Evolutionary conservation across 2,113 vertebrate genomes (phyloP), one percentile per base, ranked within the genome.

Genomic region (Axis porcinus): DNA sequence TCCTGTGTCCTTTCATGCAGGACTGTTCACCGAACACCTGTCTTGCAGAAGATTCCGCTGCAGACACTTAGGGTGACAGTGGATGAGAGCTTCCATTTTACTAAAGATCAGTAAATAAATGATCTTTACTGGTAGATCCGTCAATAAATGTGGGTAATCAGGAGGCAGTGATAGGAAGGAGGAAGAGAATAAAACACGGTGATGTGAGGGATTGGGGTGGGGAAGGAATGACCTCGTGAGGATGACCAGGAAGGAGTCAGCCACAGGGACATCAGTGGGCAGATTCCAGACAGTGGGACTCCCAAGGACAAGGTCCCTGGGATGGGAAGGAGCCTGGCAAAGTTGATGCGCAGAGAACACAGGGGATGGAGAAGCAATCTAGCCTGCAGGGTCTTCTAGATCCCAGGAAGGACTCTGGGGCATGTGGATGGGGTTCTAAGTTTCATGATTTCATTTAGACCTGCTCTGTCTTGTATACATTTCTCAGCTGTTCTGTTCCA

Each of bases 271-370:
- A 27, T 30, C 33, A 52, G 0, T 10, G 21, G 21, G 54, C 17
- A 60, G 33, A 11, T 12, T 60, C 50, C 3, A 2, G 55, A 17
- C 4, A 16, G 36, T 50, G 45, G 36, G 30, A 27, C 52, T 45
- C 0, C 27, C 36, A n/a, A 27, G 52, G 2, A 1, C n/a, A 60
- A 43, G 60, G 6, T 70, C 2, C 0, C 36, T 25, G 13, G n/a
- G 21, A 40, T 0, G 10, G 21, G 45, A 43, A 21, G 40, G 43
- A 28, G 17, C 43, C 50, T 17, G 27, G 25, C 13, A 2, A 27
- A 28, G 21, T 0, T 33, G 36, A 52, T 67, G 58, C 40, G 14
- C 10, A 45, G 50, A 54, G n/a, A 52, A 10, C 1, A 1, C 19
- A 45, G 58, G 83, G 36, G 43, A 23, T 14, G 16, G 70, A 30